Evolutionary conservation across 2,113 vertebrate genomes (phyloP).

Genomic region (Petaurus breviceps): DNA sequence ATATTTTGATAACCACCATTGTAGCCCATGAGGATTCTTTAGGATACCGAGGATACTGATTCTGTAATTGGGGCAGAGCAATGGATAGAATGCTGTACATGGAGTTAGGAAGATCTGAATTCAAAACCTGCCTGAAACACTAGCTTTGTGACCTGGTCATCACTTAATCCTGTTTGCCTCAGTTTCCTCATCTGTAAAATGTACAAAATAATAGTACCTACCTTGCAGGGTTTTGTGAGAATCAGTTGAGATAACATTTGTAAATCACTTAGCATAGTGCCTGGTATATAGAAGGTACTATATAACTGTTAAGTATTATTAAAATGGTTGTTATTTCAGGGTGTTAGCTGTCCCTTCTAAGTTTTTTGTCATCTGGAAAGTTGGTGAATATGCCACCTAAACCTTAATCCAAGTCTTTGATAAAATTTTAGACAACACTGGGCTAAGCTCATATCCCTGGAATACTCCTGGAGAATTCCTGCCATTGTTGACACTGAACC

Average conservation of each 20-base stretch:
- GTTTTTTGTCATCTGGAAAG: background rate
- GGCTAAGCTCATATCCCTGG: background rate
- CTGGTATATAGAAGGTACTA: background rate
- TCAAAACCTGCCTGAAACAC: background rate
- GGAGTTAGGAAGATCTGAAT: background rate
- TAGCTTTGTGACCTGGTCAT: background rate
- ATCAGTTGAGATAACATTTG: background rate
- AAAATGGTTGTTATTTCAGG: background rate
- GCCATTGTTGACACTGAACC: background rate
- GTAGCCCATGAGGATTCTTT: background rate
- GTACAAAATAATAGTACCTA: background rate
- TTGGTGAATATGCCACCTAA: background rate
- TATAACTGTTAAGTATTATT: background rate
- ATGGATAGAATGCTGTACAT: background rate
- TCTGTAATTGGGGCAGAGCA: background rate
- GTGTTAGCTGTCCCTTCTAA: background rate
- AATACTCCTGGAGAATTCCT: background rate
- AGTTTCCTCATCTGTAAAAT: background rate
- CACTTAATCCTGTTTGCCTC: background rate
- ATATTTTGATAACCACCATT: background rate
- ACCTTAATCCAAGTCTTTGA: background rate
- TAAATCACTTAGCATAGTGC: background rate
- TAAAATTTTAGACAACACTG: background rate
- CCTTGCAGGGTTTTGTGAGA: background rate
- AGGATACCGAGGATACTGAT: background rate